These are phyloP conservation scores for Periophthalmus magnuspinnatus DNA, from an alignment of 2,797 vertebrate genomes.

Conservation along the genomic window DNA sequence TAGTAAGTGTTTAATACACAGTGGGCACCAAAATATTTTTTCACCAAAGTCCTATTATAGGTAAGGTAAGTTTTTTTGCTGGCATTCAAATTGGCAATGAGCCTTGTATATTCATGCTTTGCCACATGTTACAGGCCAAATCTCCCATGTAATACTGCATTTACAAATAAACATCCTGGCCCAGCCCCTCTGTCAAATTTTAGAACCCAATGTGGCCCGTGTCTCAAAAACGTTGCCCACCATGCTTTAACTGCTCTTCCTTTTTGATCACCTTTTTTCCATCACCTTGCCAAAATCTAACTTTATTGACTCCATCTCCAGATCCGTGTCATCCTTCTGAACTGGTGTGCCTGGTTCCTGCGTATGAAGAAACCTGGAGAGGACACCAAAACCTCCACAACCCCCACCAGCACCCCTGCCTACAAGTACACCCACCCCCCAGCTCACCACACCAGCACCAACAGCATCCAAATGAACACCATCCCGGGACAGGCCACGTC, in stretches of 20 bases:
- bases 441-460: conserved; percentile 75
- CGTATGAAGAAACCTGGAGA: conserved; percentile 91
- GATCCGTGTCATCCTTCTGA: conserved; percentile 84
- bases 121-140: no score
- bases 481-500: conserved; percentile 75
- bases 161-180: no score
- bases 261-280: neutral
- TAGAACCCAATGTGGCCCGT: no score
- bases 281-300: neutral
- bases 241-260: neutral
- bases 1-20: no score
- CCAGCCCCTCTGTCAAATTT: no score
- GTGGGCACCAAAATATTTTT: no score
- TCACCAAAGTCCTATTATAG: no score
- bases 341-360: conserved; percentile 93
- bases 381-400: conserved; percentile 54
- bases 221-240: no score
- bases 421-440: conserved; percentile 73
- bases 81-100: no score
- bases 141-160: no score
- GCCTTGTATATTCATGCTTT: no score
- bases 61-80: no score
- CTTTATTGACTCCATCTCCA: conserved; percentile 40
- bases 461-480: conserved; percentile 81
- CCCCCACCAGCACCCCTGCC: conserved; percentile 20